Evolutionary conservation across 2,113 vertebrate genomes (phyloP), one percentile per base, ranked within the genome.

Genomic region (Gambusia holbrooki): DNA sequence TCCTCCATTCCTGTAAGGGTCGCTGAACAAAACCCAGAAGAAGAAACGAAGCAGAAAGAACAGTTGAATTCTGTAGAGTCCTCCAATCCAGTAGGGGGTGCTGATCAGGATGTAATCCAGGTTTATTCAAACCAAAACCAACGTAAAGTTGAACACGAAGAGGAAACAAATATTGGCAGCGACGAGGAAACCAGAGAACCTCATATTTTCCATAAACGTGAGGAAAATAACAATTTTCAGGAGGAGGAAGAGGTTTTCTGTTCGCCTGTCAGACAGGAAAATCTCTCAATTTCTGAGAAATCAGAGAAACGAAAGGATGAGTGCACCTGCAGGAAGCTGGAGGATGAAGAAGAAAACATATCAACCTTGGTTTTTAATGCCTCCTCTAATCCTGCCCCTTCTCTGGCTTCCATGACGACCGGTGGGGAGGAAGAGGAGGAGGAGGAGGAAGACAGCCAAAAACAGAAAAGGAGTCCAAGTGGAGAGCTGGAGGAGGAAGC

Each of bases 381-480:
- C 73, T 77, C 78, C 84, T 72, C 81, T 92, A 93, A 93, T 93
- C 92, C 86, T 71, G 79, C 90, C 89, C 90, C 87, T 76, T 66
- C 66, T 71, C 65, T 75, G 84, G 90, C 73, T 85, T 80, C 87
- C 89, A 91, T 93, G 91, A 91, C 87, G 92, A 92, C 90, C 9
- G 60, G 81, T 83, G 75, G 72, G 76, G 69, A 82, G 82, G 80
- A 30, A 51, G 82, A 65, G 73, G 78, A 69, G 71, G 71, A 73
- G 75, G 62, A 62, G 76, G 40, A 54, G 79, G 70, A 74, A 82
- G 83, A 72, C 78, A 69, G 77, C 69, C 79, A 72, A 32, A 61
- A 62, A 60, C 73, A 71, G 80, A 79, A 40, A 17, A 66, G 73
- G 77, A 75, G 62, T n/a, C 64, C 69, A 65, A 2, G 86, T 17